Conservation (phyloP, 2,888 invertebrate species). For the Luperina nickerlii region DNA sequence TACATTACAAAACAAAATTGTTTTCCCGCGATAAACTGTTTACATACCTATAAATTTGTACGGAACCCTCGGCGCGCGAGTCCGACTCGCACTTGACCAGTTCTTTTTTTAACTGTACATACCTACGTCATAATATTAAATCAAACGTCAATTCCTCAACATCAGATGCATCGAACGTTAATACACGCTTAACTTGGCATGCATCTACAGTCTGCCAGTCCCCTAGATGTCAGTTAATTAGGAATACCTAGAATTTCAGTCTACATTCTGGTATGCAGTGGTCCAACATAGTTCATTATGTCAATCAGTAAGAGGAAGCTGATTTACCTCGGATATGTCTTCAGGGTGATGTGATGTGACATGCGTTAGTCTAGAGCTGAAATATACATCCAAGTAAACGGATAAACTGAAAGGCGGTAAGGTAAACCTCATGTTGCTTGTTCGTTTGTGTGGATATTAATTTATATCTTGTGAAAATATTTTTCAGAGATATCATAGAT, state of each 20-base stretch:
- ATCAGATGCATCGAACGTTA: neutral
- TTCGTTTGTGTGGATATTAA: neutral
- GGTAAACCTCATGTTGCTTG: neutral
- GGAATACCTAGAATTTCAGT: conserved; percentile 33
- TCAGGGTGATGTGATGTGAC: conserved; percentile 21
- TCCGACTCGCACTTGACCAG: too few relatives aligned
- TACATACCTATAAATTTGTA: too few relatives aligned
- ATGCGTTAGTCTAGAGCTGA: conserved; percentile 5
- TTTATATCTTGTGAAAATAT: neutral
- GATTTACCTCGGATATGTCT: conserved; percentile 6
- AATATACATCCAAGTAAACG: conserved; percentile 14
- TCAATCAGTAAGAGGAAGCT: conserved; percentile 28
- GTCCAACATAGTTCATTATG: conserved; percentile 5
- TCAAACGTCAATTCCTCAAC: neutral
- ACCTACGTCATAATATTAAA: neutral
- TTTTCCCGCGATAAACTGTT: too few relatives aligned
- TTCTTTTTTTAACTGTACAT: neutral
- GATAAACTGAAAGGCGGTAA: neutral
- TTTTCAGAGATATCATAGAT: neutral
- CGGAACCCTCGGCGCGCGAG: too few relatives aligned
- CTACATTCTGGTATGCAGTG: conserved; percentile 22
- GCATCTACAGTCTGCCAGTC: neutral
- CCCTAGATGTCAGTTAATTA: conserved; percentile 17
- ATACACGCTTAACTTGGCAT: neutral
- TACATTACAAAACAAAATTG: too few relatives aligned